phyloP scores from a whole-genome alignment of 2,888 invertebrate genomes.

The Emmelina monodactyla region DNA sequence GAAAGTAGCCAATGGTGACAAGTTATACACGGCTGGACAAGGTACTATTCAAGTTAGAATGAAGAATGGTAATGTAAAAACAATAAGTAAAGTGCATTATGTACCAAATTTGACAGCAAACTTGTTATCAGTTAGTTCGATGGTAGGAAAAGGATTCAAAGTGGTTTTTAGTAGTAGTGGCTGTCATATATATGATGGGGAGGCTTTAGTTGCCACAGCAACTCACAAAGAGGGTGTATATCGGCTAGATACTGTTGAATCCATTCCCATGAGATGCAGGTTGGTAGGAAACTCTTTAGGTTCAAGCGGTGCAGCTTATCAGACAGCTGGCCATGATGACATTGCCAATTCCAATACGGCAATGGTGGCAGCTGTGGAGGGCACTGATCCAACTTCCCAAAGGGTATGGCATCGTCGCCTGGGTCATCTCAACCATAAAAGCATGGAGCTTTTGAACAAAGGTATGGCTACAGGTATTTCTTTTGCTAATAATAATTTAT shows the following conservation, averaged over 20 bases:
- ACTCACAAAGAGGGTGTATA: background rate
- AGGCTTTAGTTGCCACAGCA: background rate
- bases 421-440: conserved; percentile 13
- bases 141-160: conserved; percentile 11
- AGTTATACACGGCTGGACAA: conserved; percentile 3
- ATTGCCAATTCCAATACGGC: background rate
- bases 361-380: background rate
- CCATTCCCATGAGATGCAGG: background rate
- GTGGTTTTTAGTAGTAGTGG: conserved; percentile 6
- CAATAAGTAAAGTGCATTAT: conserved; percentile 6
- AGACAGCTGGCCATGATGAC: background rate
- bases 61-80: conserved; percentile 1
- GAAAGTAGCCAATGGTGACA: conserved; percentile 7
- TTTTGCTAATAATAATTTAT: conserved; percentile 5
- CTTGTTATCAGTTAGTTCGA: conserved; percentile 10
- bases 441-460: conserved; percentile 16
- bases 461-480: conserved; percentile 13
- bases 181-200: conserved; percentile 2
- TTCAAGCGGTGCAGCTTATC: background rate
- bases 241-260: background rate
- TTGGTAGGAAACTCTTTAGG: background rate
- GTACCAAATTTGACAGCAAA: conserved; percentile 9
- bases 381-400: conserved; percentile 4
- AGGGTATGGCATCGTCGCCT: conserved; percentile 17
- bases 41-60: conserved; percentile 2